Evolutionary conservation across 2,888 invertebrate species (phyloP).

Genomic region (Nudaria mundana): DNA sequence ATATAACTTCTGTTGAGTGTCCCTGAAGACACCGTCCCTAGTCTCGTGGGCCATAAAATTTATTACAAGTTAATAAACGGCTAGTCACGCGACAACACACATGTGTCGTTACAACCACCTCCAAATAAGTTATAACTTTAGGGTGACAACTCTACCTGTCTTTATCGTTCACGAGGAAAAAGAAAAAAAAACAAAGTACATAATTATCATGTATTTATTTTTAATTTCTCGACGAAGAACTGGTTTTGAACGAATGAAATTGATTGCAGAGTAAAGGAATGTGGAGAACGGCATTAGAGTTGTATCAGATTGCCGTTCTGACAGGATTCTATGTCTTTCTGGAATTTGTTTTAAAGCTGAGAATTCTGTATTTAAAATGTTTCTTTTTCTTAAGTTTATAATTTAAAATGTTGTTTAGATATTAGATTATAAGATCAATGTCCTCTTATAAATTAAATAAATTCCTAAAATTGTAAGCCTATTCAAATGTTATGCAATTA

Average conservation of each 20-base stretch:
- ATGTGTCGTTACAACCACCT: constrained; percentile 67
- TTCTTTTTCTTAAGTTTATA: not conserved
- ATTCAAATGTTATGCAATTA: too few species aligned
- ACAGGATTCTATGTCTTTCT: constrained; percentile 24
- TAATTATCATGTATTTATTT: constrained; percentile 65
- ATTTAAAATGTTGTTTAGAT: not conserved
- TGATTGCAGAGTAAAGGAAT: constrained; percentile 40
- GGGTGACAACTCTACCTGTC: constrained; percentile 53
- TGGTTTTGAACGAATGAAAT: constrained; percentile 36
- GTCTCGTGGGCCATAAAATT: constrained; percentile 63
- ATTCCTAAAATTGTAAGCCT: too few species aligned
- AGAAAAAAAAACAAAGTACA: constrained; percentile 36
- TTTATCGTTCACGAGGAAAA: constrained; percentile 28
- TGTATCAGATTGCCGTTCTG: constrained; percentile 23
- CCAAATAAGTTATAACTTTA: constrained; percentile 68
- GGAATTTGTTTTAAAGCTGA: constrained; percentile 13
- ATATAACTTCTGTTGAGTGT: constrained; percentile 26
- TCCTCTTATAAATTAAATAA: too few species aligned
- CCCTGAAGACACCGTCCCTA: constrained; percentile 48
- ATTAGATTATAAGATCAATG: too few species aligned
- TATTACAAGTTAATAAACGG: constrained; percentile 76
- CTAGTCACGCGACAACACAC: constrained; percentile 68
- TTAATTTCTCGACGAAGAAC: constrained; percentile 67
- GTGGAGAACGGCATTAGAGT: constrained; percentile 25
- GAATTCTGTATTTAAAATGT: constrained; percentile 10